Evolutionary conservation across 2,113 vertebrate genomes (phyloP).

Genomic region (Crotalus helleri): DNA sequence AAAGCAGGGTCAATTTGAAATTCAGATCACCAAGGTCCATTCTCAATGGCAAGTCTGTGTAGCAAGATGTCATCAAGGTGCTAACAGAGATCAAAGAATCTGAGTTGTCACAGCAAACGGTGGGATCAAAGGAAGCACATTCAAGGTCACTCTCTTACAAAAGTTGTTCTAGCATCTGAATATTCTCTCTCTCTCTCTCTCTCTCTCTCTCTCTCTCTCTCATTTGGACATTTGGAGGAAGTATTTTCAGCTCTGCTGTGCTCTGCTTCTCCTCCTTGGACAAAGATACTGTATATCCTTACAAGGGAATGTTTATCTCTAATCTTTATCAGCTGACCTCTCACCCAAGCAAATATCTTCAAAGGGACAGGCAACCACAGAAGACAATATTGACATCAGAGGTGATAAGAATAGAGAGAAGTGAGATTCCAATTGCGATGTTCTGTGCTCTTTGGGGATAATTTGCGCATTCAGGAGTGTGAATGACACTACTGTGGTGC

Average conservation of each 20-base stretch:
- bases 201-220: neutral
- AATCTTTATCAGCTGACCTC: constrained; percentile 4
- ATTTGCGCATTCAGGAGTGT: neutral
- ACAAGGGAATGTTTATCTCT: constrained; percentile 4
- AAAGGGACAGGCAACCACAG: neutral
- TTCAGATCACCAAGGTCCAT: neutral
- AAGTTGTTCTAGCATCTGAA: neutral
- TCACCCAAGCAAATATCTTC: neutral
- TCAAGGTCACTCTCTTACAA: neutral
- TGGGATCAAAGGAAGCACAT: neutral
- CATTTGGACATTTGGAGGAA: neutral
- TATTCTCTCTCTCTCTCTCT: neutral
- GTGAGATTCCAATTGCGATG: neutral
- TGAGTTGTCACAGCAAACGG: neutral
- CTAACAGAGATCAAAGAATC: neutral
- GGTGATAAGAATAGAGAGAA: neutral
- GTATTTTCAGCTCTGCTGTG: neutral
- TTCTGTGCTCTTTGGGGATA: neutral
- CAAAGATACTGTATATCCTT: neutral
- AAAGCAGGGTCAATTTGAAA: neutral
- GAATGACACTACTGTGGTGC: neutral
- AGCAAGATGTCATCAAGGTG: neutral
- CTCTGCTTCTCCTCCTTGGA: neutral
- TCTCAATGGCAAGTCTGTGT: neutral
- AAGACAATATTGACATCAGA: neutral